phyloP scores from a whole-genome alignment of 2,113 vertebrate species.

The Ictalurus furcatus region DNA sequence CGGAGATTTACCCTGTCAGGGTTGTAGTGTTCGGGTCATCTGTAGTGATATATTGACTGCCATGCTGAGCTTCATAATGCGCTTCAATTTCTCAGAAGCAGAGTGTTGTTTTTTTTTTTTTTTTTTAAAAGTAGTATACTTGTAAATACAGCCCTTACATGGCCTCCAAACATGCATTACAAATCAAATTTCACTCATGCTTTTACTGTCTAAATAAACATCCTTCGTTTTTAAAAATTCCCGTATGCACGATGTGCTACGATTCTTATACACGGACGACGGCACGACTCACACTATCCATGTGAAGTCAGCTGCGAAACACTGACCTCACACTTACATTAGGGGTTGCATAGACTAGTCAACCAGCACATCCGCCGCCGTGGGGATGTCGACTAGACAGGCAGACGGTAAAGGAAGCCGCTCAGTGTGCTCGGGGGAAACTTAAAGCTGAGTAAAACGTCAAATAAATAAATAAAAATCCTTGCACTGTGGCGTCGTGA shows the following conservation, averaged over 20 bases:
- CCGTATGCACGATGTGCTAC: background rate
- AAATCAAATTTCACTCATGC: slow-evolving; percentile 73
- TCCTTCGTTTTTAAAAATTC: background rate
- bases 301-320: slow-evolving; percentile 44
- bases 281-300: slow-evolving; percentile 57
- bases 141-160: slow-evolving; percentile 53
- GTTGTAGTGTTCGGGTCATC: slow-evolving; percentile 18
- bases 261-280: slow-evolving; percentile 54
- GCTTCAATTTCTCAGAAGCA: slow-evolving; percentile 27
- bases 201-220: slow-evolving; percentile 13
- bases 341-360: slow-evolving; percentile 6
- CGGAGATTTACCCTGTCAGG: slow-evolving; percentile 53
- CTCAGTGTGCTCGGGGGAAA: background rate
- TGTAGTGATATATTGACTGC: slow-evolving; percentile 63
- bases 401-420: background rate
- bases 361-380: background rate
- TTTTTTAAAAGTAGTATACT: background rate
- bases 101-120: slow-evolving; percentile 27
- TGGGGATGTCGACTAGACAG: background rate
- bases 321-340: slow-evolving; percentile 30
- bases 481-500: background rate
- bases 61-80: slow-evolving; percentile 67
- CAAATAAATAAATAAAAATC: background rate
- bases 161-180: slow-evolving; percentile 70
- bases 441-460: background rate